These are phyloP conservation scores for Aphelenchoides bicaudatus DNA, from an alignment of 2,888 invertebrate species.

Conservation along the genomic window DNA sequence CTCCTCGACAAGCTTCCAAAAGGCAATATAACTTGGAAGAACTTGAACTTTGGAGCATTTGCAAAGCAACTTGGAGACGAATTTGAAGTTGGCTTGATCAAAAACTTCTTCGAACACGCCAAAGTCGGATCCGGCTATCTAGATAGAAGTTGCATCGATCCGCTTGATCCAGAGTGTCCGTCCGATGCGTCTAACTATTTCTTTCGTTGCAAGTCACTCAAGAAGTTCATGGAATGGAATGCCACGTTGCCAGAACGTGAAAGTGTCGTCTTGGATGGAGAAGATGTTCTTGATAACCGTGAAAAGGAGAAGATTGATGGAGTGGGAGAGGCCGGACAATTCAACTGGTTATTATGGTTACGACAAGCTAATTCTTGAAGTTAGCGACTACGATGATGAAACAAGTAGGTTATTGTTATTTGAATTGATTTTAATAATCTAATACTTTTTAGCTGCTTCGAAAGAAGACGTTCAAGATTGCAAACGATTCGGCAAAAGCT, in stretches of 20 bases:
- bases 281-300: conserved; percentile 18
- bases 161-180: conserved; percentile 84
- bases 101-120: conserved; percentile 64
- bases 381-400: conserved; percentile 20
- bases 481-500: conserved; percentile 35
- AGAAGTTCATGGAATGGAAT: conserved; percentile 38
- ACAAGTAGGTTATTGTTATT: conserved; percentile 16
- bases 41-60: conserved; percentile 36
- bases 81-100: conserved; percentile 41
- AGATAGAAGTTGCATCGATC: conserved; percentile 92
- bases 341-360: too few species aligned
- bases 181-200: conserved; percentile 82
- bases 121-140: conserved; percentile 92
- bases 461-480: conserved; percentile 24
- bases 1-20: conserved; percentile 41
- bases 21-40: conserved; percentile 43
- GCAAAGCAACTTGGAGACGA: conserved; percentile 21
- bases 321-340: too few species aligned
- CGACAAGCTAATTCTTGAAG: conserved; percentile 7
- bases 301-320: conserved; percentile 17
- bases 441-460: background rate
- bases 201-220: conserved; percentile 46
- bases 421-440: background rate
- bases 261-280: conserved; percentile 29
- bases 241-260: conserved; percentile 22